Evolutionary conservation across 2,797 vertebrate genomes (phyloP), one percentile per base, ranked within the genome.

Genomic region (Adrianichthys oophorus): DNA sequence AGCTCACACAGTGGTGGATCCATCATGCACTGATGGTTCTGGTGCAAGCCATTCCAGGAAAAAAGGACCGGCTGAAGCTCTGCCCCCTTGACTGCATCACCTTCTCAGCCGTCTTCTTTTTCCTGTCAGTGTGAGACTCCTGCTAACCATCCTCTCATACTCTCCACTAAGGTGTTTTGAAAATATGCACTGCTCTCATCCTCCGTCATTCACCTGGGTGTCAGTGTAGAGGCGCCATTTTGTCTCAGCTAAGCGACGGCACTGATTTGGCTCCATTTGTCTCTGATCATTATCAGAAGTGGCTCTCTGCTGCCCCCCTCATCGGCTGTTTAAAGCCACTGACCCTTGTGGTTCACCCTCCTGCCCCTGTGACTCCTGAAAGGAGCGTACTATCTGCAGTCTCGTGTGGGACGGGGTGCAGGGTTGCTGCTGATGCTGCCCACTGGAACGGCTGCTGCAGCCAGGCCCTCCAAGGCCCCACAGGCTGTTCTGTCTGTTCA

Each of bases 401-500:
- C 44, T 59, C 40, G 62, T 44, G 5, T 12, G 56, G 8, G 40
- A 21, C n/a, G 62, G 62, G 53, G 61, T 43, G 47, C 42, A 59
- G 70, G 60, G 70, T 64, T 78, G 53, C 58, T 59, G 65, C 62
- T 32, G 59, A 70, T 71, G 61, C 65, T 73, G 62, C 73, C 76
- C 68, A 62, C 49, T 74, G 54, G 68, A 59, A 47, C n/a, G 74
- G 64, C 63, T 72, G 68, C 77, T 41, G 32, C 69, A 75, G 77
- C 76, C 72, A 53, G 71, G 70, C 68, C 70, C 71, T 68, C 80
- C 51, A 68, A 29, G 79, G 78, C 83, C 29, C 86, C 71, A 78
- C 68, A 48, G 79, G 81, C 89, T 77, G 71, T 88, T 91, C 88
- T 92, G 89, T 92, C 88, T 90, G 91, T 90, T 91, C 90, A 92